Percentiles rank a stretch among this genome's conserved stretches.
These are phyloP conservation scores for Protobothrops flavoviridis DNA, from an alignment of 2,113 vertebrate genomes.

Conservation along the genomic window DNA sequence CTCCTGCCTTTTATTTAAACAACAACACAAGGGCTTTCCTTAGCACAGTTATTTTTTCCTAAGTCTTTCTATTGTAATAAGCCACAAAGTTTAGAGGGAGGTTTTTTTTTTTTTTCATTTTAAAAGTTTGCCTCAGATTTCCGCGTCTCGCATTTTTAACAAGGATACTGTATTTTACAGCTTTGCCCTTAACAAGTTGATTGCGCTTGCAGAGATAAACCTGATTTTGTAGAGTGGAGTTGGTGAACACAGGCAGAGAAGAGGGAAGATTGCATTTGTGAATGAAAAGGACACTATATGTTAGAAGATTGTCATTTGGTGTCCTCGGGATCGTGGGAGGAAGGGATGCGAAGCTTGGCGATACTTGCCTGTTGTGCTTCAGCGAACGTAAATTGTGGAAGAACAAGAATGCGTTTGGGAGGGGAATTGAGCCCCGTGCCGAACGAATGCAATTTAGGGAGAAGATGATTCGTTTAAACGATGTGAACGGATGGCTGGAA, in stretches of 20 bases:
- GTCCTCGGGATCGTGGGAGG: not conserved
- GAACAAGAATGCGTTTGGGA: not conserved
- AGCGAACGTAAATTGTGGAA: not conserved
- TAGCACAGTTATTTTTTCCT: not conserved
- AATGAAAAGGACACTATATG: not conserved
- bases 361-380: not conserved
- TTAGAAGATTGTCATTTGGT: not conserved
- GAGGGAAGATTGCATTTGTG: not conserved
- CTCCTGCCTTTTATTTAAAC: not conserved
- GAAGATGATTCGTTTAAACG: not conserved
- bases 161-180: not conserved
- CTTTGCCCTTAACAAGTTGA: not conserved
- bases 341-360: not conserved
- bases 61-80: not conserved
- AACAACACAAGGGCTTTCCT: not conserved
- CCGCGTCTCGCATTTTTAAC: not conserved
- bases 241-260: not conserved
- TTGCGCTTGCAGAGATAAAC: not conserved
- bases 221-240: not conserved
- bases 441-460: not conserved
- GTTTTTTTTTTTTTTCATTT: not conserved
- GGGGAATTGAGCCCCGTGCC: not conserved
- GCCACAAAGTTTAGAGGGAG: not conserved
- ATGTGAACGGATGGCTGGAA: not conserved
- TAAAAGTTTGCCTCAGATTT: not conserved